phyloP scores from a whole-genome alignment of 2,113 vertebrate genomes.

The Leptobrachium ailaonicum region DNA sequence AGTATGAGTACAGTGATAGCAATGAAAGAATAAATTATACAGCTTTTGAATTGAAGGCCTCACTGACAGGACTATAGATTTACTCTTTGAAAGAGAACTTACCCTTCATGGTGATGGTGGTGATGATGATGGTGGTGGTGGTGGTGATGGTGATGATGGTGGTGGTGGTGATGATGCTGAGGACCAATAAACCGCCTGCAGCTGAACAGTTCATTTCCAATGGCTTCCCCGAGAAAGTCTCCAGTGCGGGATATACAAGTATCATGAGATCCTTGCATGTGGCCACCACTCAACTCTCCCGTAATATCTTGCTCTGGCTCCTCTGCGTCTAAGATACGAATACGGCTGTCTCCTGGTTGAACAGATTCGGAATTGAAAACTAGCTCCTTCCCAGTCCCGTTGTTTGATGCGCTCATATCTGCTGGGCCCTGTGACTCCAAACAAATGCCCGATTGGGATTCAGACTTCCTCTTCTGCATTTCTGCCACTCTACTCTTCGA shows the following conservation, averaged over 20 bases:
- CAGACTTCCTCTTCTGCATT: constrained; percentile 85
- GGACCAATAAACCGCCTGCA: constrained; percentile 92
- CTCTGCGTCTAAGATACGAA: constrained; percentile 85
- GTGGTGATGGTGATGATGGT: constrained; percentile 75
- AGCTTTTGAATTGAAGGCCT: too few relatives aligned
- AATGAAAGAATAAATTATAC: too few relatives aligned
- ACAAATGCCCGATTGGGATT: constrained; percentile 74
- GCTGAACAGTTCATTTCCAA: constrained; percentile 92
- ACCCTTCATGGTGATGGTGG: constrained; percentile 87
- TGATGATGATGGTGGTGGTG: constrained; percentile 70
- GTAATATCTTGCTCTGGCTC: constrained; percentile 74
- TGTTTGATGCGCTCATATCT: constrained; percentile 68
- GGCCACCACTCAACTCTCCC: constrained; percentile 79
- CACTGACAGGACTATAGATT: too few relatives aligned
- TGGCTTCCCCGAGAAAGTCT: constrained; percentile 92
- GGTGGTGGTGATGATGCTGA: constrained; percentile 91
- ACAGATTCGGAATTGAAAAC: constrained; percentile 78
- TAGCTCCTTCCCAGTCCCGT: constrained; percentile 73
- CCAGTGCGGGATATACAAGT: constrained; percentile 84
- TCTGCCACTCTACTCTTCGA: constrained; percentile 77
- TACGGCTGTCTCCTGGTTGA: constrained; percentile 76
- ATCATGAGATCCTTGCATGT: constrained; percentile 85
- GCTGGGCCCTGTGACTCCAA: constrained; percentile 73
- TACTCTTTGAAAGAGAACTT: constrained; percentile 45
- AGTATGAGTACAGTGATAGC: too few relatives aligned